A percentile compares a stretch with the other conserved stretches of the same genome.
Evolutionary conservation across 2,888 invertebrate species (phyloP).

Genomic region (Tipula vernalis): DNA sequence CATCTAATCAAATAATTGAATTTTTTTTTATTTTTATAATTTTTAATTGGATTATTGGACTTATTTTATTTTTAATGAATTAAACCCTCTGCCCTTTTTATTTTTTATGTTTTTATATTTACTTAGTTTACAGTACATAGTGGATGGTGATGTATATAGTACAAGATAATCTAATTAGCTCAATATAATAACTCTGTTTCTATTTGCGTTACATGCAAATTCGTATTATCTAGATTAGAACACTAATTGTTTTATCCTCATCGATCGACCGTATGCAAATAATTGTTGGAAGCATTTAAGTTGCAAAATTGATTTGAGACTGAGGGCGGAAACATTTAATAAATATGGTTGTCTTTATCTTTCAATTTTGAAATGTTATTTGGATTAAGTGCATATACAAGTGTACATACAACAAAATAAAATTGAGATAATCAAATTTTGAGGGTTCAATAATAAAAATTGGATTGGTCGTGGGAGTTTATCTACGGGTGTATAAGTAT

Average conservation of each 20-base stretch:
- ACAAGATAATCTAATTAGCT: background rate
- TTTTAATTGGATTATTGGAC: constrained; percentile 4
- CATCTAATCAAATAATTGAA: background rate
- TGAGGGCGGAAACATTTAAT: too few relatives aligned
- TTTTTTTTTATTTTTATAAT: background rate
- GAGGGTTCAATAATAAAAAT: too few relatives aligned
- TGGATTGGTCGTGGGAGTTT: too few relatives aligned
- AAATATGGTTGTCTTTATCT: too few relatives aligned
- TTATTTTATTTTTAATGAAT: background rate
- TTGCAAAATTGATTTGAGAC: too few relatives aligned
- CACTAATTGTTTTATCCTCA: background rate
- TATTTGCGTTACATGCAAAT: background rate
- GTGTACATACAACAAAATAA: too few relatives aligned
- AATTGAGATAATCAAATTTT: too few relatives aligned
- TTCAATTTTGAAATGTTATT: too few relatives aligned
- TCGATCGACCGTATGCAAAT: background rate
- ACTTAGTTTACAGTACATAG: background rate
- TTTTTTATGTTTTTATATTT: background rate
- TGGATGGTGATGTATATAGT: background rate
- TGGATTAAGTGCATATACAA: too few relatives aligned
- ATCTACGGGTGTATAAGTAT: too few relatives aligned
- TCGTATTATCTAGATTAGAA: background rate
- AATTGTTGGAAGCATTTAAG: too few relatives aligned
- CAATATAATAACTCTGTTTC: background rate
- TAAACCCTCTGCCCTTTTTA: background rate